Base-by-base conservation (phyloP, 2,797 vertebrate genomes). In the Acipenser oxyrinchus region DNA sequence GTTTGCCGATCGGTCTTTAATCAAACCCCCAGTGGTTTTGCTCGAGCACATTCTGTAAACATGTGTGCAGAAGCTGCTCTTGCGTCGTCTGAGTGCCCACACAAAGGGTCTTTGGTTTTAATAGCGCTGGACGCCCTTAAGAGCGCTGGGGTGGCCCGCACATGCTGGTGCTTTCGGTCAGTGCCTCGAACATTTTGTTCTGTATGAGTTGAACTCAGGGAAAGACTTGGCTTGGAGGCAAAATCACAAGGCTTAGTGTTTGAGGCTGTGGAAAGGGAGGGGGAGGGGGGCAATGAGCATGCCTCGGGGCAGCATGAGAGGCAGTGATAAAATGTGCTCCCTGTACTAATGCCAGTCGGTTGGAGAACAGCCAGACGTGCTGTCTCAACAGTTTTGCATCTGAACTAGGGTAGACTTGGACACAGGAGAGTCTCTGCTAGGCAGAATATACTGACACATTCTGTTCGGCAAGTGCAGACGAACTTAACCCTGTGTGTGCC, bases 151-250 rank as follows among this genome's bases (percentile, higher is more conserved):
- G 70, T 68, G 73, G 77, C 78, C 74, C 80, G 84, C 71, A 83
- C 75, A 66, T 78, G 73, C 80, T 84, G 78, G 78, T 37, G 70
- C 79, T 83, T 84, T 84, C 83, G 78, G 78, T 72, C 74, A 75
- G 76, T 68, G 78, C 84, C 83, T 79, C 76, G 84, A 86, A 90
- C 88, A 88, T 86, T 88, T 87, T 91, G 90, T 92, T 91, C 90
- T 82, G 80, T 83, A 72, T 55, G 68, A 82, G 83, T 76, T 83
- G 82, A 85, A 82, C 84, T 77, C 76, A 71, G 70, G 61, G 80
- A 83, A 76, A 72, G 74, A 78, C 75, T 68, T 64, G 0, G 72
- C 72, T 71, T 69, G 12, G 0, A 66, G 37, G 66, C 74, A 78
- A 81, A 82, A 82, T 72, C 80, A 80, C 82, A 72, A 79, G 80